These are phyloP conservation scores for Leptinotarsa rubiginosa DNA, from an alignment of 2,888 invertebrate species.

Conservation along the genomic window DNA sequence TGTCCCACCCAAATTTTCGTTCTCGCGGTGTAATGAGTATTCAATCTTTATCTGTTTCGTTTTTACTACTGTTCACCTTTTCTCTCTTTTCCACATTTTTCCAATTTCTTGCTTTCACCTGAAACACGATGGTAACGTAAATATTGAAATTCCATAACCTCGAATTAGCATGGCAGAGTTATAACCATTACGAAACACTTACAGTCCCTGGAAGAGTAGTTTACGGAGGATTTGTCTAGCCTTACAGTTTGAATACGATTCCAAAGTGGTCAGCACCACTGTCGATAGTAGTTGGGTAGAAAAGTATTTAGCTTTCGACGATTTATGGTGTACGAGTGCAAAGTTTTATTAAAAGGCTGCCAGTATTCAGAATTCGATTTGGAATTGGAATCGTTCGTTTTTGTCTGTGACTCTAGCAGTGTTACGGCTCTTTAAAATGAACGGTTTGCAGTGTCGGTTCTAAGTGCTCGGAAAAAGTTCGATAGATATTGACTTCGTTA, in stretches of 20 bases:
- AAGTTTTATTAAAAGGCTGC: conserved; percentile 28
- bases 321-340: conserved; percentile 27
- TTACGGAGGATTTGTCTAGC: conserved; percentile 1
- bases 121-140: too few species aligned
- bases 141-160: too few species aligned
- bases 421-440: conserved; percentile 13
- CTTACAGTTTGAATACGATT: conserved; percentile 15
- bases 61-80: too few species aligned
- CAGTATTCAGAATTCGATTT: conserved; percentile 24
- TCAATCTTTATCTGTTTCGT: too few species aligned
- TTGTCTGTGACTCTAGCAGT: conserved; percentile 13
- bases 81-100: too few species aligned
- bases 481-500: neutral
- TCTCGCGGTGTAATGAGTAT: too few species aligned
- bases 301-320: conserved; percentile 14
- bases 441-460: conserved; percentile 10
- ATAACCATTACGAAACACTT: neutral
- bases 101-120: too few species aligned
- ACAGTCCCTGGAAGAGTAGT: neutral
- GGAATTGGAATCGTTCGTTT: conserved; percentile 23
- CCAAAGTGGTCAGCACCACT: conserved; percentile 24
- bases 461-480: neutral
- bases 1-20: too few species aligned
- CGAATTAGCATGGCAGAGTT: too few species aligned
- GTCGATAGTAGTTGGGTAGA: conserved; percentile 8